Evolutionary conservation across 1,140 invertebrate genomes (phyloP), one percentile per base, ranked within the genome.

Genomic region (Temnothorax curvispinosus): DNA sequence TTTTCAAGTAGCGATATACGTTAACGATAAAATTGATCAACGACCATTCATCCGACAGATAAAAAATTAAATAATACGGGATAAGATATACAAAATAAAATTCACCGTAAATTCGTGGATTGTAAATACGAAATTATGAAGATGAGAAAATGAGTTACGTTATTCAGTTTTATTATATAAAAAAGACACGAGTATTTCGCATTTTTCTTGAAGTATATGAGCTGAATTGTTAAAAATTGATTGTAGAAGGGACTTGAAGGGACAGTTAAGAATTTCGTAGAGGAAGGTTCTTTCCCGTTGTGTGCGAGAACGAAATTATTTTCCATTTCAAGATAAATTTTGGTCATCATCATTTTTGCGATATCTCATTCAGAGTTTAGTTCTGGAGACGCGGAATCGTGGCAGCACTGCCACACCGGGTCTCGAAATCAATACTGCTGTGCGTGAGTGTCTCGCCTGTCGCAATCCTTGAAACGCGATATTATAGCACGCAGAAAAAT

Each of bases 381-480:
- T 95, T 95, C 94, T 89, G 80, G 87, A 85, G 88, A 86, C 92
- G 91, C 82, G 89, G 89, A 93, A 92, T 91, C 91, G 94, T 77
- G 94, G 94, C 94, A 95, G 94, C 94, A 95, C 94, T 56, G 92
- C 88, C 74, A 91, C 82, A 91, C 82, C 92, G 90, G 87, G 91
- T 86, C 90, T 91, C 90, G 93, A 94, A 95, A 95, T 95, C 94
- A 95, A 95, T 95, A 95, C 94, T 94, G 80, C 89, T 90, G 86
- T 92, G 93, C 94, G 93, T 93, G 93, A 93, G 92, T 91, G 92
- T 88, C 87, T 93, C 88, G 85, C 88, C 89, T 93, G 88, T 94
- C 92, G 91, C 89, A 93, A 94, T 93, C 87, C 92, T 93, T 88
- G 91, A 89, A 93, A 93, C 88, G 89, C 87, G 89, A 94, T 92